Conservation (phyloP, 2,113 vertebrate species). For the Hippocampus guttulatus region DNA sequence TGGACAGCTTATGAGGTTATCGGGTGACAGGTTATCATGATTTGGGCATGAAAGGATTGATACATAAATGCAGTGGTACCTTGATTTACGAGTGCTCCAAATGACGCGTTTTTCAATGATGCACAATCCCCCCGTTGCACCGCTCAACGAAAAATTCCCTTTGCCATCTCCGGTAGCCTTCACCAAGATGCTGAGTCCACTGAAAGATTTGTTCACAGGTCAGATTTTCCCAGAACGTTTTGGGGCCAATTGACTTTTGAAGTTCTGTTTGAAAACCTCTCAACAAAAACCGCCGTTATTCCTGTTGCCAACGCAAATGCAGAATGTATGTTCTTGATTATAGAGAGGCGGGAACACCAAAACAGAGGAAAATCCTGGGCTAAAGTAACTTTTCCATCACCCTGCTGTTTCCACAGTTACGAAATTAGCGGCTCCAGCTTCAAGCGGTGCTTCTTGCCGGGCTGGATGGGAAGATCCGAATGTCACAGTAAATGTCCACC, state of each 20-base stretch:
- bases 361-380: background rate
- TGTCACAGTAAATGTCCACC: conserved; percentile 53
- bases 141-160: too few relatives aligned
- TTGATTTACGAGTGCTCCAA: too few relatives aligned
- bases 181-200: background rate
- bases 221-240: background rate
- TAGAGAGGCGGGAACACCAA: background rate
- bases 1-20: too few relatives aligned
- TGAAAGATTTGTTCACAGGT: background rate
- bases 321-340: background rate
- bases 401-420: conserved; percentile 43
- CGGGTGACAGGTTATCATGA: too few relatives aligned
- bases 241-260: background rate
- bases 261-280: background rate
- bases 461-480: conserved; percentile 38
- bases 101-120: too few relatives aligned
- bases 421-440: conserved; percentile 24
- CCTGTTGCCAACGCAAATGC: background rate
- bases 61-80: too few relatives aligned
- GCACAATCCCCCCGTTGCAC: too few relatives aligned
- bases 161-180: background rate
- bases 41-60: too few relatives aligned
- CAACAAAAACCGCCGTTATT: background rate
- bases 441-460: conserved; percentile 27
- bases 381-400: background rate